A percentile compares a stretch with the other conserved stretches of the same genome.
These are phyloP conservation scores for Nasonia giraulti DNA, from an alignment of 1,140 invertebrate genomes.

Conservation along the genomic window DNA sequence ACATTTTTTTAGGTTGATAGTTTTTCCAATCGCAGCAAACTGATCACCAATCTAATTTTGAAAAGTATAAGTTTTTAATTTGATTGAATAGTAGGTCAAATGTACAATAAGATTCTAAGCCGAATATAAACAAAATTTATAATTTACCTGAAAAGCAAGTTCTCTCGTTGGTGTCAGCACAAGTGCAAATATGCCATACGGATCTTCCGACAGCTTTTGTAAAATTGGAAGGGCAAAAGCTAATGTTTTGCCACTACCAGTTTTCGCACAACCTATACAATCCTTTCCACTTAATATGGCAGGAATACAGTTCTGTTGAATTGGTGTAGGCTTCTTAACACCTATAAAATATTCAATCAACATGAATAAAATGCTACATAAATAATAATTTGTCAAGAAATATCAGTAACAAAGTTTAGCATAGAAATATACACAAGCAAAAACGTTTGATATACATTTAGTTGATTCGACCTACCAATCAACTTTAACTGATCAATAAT, in stretches of 20 bases:
- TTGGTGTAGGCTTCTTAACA: constrained; percentile 87
- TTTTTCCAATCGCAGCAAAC: constrained; percentile 90
- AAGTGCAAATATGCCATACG: constrained; percentile 96
- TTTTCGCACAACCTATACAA: constrained; percentile 96
- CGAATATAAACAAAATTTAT: neutral
- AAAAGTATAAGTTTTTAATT: constrained; percentile 58
- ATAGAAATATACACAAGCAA: neutral
- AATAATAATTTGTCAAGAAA: neutral
- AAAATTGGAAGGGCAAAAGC: constrained; percentile 97
- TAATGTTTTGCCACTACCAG: constrained; percentile 98
- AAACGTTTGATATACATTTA: constrained; percentile 34
- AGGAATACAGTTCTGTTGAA: constrained; percentile 89
- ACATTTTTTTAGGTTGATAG: constrained; percentile 86
- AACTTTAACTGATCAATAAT: constrained; percentile 66
- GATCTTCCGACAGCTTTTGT: constrained; percentile 92
- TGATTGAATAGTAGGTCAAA: neutral
- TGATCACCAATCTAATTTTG: constrained; percentile 95
- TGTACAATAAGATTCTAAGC: neutral
- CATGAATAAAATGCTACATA: constrained; percentile 28
- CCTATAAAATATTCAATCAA: constrained; percentile 73
- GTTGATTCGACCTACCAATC: constrained; percentile 61
- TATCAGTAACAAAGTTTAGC: constrained; percentile 6
- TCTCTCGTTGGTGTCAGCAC: constrained; percentile 97
- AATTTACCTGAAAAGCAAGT: constrained; percentile 85
- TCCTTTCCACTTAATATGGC: constrained; percentile 88